Conservation (phyloP, 1,140 invertebrate genomes). For the Heliconius nattereri region DNA sequence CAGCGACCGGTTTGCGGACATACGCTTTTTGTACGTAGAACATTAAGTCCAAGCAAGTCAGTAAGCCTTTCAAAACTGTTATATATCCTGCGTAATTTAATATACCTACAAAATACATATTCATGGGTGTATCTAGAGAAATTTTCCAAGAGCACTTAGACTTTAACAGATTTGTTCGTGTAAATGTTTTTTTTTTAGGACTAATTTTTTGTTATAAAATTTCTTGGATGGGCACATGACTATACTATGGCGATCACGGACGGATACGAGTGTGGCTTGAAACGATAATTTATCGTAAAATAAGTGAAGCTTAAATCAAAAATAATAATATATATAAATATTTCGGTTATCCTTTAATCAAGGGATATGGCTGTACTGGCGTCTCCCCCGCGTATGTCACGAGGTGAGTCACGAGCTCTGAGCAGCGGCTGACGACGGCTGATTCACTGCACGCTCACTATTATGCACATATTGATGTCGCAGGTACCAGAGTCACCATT, state of each 20-base stretch:
- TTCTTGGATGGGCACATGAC: no score
- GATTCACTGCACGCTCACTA: slow-evolving; percentile 65
- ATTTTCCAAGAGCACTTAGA: no score
- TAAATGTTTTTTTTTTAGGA: no score
- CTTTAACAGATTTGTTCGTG: no score
- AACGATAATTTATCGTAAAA: no score
- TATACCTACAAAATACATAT: neutral
- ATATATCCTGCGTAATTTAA: slow-evolving; percentile 15
- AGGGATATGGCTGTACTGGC: slow-evolving; percentile 57
- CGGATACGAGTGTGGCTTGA: no score
- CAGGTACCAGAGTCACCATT: slow-evolving; percentile 79
- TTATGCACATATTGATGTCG: slow-evolving; percentile 79
- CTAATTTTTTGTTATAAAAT: no score
- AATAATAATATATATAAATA: neutral
- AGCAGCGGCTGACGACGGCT: slow-evolving; percentile 42
- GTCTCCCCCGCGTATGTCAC: slow-evolving; percentile 48
- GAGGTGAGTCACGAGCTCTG: slow-evolving; percentile 44
- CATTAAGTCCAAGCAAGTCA: slow-evolving; percentile 48
- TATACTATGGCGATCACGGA: no score
- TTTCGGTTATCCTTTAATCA: slow-evolving; percentile 21
- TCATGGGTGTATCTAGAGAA: no score
- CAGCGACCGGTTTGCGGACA: slow-evolving; percentile 70
- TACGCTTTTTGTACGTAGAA: slow-evolving; percentile 60
- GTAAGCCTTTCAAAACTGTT: slow-evolving; percentile 17
- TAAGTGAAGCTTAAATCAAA: no score